Base-by-base conservation (phyloP, 2,113 vertebrate genomes). In the Calidris pugnax region DNA sequence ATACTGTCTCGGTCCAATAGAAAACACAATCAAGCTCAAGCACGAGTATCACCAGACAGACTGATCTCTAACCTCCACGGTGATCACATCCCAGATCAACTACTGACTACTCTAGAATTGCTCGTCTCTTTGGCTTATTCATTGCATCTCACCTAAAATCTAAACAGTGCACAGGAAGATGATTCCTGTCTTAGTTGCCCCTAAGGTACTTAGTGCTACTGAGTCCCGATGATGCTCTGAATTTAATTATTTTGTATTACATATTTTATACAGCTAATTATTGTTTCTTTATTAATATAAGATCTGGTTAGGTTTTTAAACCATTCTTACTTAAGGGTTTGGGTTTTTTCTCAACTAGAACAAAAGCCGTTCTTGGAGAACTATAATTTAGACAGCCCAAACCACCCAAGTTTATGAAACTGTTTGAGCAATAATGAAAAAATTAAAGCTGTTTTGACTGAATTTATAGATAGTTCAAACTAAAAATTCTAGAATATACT, bases 401-500 rank as follows among this genome's bases (percentile, higher is more conserved):
- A 28, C 12, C 5, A 59, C 14, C 10, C 15, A 53, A 50, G 7
- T 33, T 50, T 48, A 51, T 53, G 35, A 68, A 94, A 74, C 24
- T 78, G 35, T 33, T 66, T 62, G 22, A 89, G 24, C 35, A 74
- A 47, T 32, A 69, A 33, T 27, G 4, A 79, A 89, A 77, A 75
- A 57, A n/a, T 26, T 26, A 48, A 41, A 80, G 53, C 51, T 90
- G 28, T 37, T 95, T 80, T 62, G 63, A 94, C 51, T 55, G 45
- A 87, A 78, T 13, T 14, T 55, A 50, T 7, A 80, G 10, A 21
- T 14, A 81, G 30, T 53, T 75, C 21, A 95, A 82, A 11, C 83
- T 76, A 79, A 96, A 96, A 89, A 80, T 91, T 92, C 13, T 90
- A 89, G 27, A 85, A 74, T 80, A 71, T 74, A 91, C 33, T 84